Evolutionary conservation across 2,797 vertebrate genomes (phyloP).

Genomic region (Oryzias dopingdopingensis): DNA sequence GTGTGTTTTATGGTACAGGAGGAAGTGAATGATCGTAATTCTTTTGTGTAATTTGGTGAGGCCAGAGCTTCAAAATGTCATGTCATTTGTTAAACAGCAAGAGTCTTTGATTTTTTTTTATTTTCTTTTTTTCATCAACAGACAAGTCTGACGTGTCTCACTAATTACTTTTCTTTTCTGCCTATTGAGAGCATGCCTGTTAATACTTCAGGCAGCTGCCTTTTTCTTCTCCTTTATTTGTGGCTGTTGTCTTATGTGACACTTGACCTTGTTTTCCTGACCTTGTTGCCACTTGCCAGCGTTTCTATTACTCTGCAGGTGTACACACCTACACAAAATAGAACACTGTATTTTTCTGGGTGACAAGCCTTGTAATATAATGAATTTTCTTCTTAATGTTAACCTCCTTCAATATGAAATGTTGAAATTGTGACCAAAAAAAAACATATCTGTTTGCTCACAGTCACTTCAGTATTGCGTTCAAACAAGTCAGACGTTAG

Average conservation of each 20-base stretch:
- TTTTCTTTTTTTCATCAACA: conserved; percentile 17
- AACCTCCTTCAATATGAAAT: neutral
- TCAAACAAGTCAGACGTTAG: conserved; percentile 26
- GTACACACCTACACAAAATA: conserved; percentile 15
- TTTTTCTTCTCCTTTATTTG: conserved; percentile 18
- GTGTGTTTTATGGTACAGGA: conserved; percentile 15
- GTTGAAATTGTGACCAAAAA: conserved; percentile 10
- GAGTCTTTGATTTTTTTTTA: conserved; percentile 12
- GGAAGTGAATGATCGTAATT: conserved; percentile 23
- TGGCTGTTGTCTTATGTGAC: conserved; percentile 4
- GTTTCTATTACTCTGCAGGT: conserved; percentile 23
- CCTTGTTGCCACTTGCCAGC: conserved; percentile 6
- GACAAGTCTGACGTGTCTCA: conserved; percentile 20
- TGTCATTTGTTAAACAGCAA: conserved; percentile 13
- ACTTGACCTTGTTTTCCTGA: conserved; percentile 32
- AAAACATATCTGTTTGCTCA: conserved; percentile 3
- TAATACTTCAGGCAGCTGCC: conserved; percentile 5
- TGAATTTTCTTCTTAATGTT: conserved; percentile 22
- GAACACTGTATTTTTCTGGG: conserved; percentile 9
- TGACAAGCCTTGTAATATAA: conserved; percentile 2
- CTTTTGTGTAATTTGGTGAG: conserved; percentile 27
- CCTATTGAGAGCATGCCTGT: conserved; percentile 1
- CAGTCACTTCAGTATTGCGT: conserved; percentile 34
- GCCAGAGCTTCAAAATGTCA: conserved; percentile 16
- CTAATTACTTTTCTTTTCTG: conserved; percentile 31